Evolutionary conservation across 2,888 invertebrate species (phyloP).

Genomic region (Noctua comes): DNA sequence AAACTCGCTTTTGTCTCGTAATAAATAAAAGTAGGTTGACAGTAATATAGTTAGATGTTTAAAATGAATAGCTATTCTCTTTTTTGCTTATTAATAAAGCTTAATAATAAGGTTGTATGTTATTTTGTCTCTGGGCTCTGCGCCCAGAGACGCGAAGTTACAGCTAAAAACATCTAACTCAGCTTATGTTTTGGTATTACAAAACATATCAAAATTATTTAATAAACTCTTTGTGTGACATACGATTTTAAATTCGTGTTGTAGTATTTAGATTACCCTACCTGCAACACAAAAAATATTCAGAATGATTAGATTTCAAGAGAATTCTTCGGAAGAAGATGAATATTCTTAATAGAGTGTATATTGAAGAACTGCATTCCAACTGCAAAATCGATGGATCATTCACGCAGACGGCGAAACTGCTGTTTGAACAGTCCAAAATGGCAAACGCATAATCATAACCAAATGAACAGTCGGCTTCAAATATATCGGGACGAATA

Average conservation of each 20-base stretch:
- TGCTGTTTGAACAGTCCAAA: neutral
- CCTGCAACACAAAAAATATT: slow-evolving; percentile 1
- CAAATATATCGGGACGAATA: neutral
- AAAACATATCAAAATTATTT: slow-evolving; percentile 44
- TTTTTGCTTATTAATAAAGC: slow-evolving; percentile 82
- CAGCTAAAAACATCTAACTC: slow-evolving; percentile 2
- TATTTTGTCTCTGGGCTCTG: slow-evolving; percentile 74
- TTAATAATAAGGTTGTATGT: slow-evolving; percentile 81
- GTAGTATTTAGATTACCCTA: slow-evolving; percentile 51
- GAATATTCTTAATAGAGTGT: slow-evolving; percentile 12
- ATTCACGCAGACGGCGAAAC: neutral
- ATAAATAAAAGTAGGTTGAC: slow-evolving; percentile 70
- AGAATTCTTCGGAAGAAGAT: neutral
- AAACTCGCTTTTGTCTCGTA: slow-evolving; percentile 76
- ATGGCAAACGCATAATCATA: neutral
- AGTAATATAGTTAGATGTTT: slow-evolving; percentile 64
- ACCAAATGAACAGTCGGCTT: neutral
- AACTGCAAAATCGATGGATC: neutral
- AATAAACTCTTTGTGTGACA: slow-evolving; percentile 54
- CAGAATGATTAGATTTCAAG: neutral
- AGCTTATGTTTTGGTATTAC: slow-evolving; percentile 26
- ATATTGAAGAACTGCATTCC: slow-evolving; percentile 32
- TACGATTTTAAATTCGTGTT: slow-evolving; percentile 52
- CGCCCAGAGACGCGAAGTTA: no score
- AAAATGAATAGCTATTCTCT: slow-evolving; percentile 63